phyloP scores from a whole-genome alignment of 2,797 vertebrate genomes.

The Setipinna tenuifilis region DNA sequence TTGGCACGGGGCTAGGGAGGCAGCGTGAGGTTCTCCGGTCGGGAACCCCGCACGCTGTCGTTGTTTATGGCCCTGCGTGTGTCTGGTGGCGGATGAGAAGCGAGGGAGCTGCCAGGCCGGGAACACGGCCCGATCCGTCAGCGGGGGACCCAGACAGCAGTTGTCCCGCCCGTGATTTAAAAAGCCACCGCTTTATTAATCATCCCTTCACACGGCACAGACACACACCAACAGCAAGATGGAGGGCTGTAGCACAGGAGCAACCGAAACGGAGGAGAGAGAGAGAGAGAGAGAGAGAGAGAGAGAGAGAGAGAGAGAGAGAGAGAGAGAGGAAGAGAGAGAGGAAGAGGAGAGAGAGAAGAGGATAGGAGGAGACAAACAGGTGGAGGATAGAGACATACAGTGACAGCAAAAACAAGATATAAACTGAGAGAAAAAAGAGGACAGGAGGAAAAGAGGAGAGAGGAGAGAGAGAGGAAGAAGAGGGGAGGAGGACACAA shows the following conservation, averaged over 20 bases:
- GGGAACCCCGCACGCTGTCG: neutral
- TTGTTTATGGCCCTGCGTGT: slow-evolving; percentile 28
- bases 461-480: neutral
- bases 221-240: slow-evolving; percentile 6
- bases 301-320: too few relatives aligned
- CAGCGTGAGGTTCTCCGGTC: too few relatives aligned
- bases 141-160: slow-evolving; percentile 33
- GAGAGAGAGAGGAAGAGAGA: neutral
- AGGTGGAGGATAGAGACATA: neutral
- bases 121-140: slow-evolving; percentile 49
- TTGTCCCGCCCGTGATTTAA: slow-evolving; percentile 52
- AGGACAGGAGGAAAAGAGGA: too few relatives aligned
- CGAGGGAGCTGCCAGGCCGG: slow-evolving; percentile 52
- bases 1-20: neutral
- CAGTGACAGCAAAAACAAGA: neutral
- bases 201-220: slow-evolving; percentile 20
- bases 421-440: neutral
- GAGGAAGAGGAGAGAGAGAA: neutral
- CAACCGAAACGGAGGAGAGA: neutral
- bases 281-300: too few relatives aligned
- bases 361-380: slow-evolving; percentile 1
- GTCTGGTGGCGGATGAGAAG: slow-evolving; percentile 35
- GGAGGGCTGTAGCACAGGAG: neutral
- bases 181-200: slow-evolving; percentile 50
- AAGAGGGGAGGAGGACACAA: neutral